Conservation (phyloP, 2,888 invertebrate genomes). For the Mesorhabditis spiculigera region DNA sequence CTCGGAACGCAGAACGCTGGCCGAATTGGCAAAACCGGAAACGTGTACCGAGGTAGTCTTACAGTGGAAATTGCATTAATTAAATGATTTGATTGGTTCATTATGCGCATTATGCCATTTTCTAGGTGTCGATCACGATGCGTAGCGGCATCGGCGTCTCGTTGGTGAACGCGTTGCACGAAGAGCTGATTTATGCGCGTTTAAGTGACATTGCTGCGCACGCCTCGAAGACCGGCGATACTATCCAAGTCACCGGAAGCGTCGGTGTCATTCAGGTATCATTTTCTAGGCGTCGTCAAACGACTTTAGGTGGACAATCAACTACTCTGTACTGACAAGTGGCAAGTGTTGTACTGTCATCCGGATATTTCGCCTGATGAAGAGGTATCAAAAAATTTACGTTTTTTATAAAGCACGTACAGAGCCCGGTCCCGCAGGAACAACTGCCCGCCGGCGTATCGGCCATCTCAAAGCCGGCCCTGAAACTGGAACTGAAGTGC, state of each 20-base stretch:
- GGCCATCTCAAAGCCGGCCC: slow-evolving; percentile 67
- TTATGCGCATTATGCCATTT: no score
- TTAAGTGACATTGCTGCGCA: slow-evolving; percentile 67
- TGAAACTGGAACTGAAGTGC: slow-evolving; percentile 77
- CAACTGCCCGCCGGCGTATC: slow-evolving; percentile 29
- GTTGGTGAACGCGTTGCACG: slow-evolving; percentile 56
- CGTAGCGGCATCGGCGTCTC: slow-evolving; percentile 60
- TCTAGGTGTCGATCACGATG: slow-evolving; percentile 38
- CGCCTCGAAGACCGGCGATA: slow-evolving; percentile 76
- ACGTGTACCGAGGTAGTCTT: slow-evolving; percentile 1
- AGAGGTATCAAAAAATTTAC: slow-evolving; percentile 21
- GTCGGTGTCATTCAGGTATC: slow-evolving; percentile 74
- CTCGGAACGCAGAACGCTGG: slow-evolving; percentile 4
- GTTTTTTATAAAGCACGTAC: neutral
- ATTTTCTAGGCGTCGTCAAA: neutral
- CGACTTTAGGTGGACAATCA: slow-evolving; percentile 75
- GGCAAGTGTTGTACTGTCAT: slow-evolving; percentile 78
- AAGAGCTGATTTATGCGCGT: slow-evolving; percentile 60
- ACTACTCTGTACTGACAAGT: slow-evolving; percentile 78
- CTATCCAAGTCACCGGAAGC: slow-evolving; percentile 68
- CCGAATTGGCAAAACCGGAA: neutral
- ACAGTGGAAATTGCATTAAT: no score
- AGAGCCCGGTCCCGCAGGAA: neutral
- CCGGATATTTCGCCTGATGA: slow-evolving; percentile 61
- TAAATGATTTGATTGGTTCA: no score